Percentiles rank a stretch among this genome's conserved stretches.
Conservation (phyloP, 2,888 invertebrate genomes). For the Elegia similella region DNA sequence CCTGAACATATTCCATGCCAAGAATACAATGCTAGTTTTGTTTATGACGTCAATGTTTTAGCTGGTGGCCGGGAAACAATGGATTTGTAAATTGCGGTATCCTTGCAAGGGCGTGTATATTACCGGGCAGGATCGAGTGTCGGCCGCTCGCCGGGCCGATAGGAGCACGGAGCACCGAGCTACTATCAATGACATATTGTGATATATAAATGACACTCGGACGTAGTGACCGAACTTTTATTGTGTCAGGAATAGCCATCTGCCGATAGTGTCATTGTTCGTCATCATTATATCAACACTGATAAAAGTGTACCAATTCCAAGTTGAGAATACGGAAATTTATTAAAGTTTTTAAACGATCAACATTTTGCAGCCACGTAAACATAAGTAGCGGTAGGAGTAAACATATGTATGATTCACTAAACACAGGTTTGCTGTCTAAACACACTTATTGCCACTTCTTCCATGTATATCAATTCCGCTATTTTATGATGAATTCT, state of each 20-base stretch:
- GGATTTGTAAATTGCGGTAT: slow-evolving; percentile 25
- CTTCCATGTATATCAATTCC: no score
- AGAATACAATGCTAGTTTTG: slow-evolving; percentile 6
- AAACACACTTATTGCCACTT: no score
- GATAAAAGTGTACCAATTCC: neutral
- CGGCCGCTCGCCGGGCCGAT: slow-evolving; percentile 28
- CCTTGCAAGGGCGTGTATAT: slow-evolving; percentile 64
- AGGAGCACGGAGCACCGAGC: slow-evolving; percentile 13
- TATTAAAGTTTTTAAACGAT: no score
- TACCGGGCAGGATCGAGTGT: slow-evolving; percentile 52
- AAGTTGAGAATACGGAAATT: neutral
- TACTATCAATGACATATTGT: slow-evolving; percentile 23
- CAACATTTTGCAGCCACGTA: no score
- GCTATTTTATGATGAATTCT: no score
- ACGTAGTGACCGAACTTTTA: slow-evolving; percentile 18
- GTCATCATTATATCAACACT: neutral
- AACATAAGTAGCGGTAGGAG: no score
- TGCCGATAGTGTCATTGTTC: slow-evolving; percentile 1
- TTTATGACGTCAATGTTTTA: slow-evolving; percentile 1
- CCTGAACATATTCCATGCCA: slow-evolving; percentile 6
- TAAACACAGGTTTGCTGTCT: no score
- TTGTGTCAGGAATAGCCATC: slow-evolving; percentile 15
- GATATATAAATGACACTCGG: slow-evolving; percentile 25
- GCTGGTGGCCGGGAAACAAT: slow-evolving; percentile 2
- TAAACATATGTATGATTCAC: no score